Conservation (phyloP, 2,888 invertebrate species). For the Chrysolina oricalcia region DNA sequence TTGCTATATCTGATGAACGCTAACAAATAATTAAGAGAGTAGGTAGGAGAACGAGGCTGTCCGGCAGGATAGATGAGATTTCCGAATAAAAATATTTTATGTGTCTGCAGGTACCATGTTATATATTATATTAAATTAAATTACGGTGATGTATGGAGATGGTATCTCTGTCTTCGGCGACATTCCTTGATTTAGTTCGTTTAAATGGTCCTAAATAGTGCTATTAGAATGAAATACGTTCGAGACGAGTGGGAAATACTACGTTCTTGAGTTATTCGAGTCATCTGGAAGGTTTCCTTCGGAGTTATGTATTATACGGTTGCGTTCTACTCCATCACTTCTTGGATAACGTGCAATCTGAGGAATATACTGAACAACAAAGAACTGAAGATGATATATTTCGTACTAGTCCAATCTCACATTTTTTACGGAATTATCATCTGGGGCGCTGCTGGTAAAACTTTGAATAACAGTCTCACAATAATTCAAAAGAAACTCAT, state of each 20-base stretch:
- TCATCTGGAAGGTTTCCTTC: background rate
- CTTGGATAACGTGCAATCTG: background rate
- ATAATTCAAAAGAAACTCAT: too few species aligned
- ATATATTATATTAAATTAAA: constrained; percentile 57
- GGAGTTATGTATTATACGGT: background rate
- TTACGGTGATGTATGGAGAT: constrained; percentile 51
- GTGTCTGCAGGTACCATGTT: constrained; percentile 52
- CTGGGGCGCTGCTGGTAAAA: too few species aligned
- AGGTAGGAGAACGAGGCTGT: constrained; percentile 48
- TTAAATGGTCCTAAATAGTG: constrained; percentile 46
- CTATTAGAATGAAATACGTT: constrained; percentile 32
- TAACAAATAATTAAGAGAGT: constrained; percentile 57
- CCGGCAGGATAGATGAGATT: constrained; percentile 52
- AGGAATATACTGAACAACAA: too few species aligned
- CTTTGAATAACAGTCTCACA: too few species aligned
- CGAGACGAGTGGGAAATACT: constrained; percentile 21
- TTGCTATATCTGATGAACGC: constrained; percentile 53
- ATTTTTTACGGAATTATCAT: too few species aligned
- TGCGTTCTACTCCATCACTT: background rate
- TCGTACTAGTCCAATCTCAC: too few species aligned
- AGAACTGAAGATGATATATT: too few species aligned
- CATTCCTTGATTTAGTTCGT: constrained; percentile 44
- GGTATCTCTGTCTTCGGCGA: constrained; percentile 44
- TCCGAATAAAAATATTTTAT: constrained; percentile 55
- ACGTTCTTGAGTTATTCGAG: background rate